Evolutionary conservation across 2,888 invertebrate species (phyloP).

Genomic region (Dendrolimus pini): DNA sequence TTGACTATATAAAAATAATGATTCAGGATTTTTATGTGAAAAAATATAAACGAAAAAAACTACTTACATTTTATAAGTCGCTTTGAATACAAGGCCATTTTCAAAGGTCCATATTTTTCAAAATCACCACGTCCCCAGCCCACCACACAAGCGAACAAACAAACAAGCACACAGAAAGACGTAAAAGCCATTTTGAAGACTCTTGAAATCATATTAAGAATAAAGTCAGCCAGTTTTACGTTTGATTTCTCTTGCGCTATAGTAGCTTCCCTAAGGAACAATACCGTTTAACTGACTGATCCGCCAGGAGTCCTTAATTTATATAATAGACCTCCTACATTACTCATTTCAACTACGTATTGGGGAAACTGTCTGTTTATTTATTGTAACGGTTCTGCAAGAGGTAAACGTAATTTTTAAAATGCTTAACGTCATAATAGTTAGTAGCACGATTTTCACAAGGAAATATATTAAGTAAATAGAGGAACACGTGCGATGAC

Average conservation of each 20-base stretch:
- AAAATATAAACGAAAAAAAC: not conserved
- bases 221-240: not conserved
- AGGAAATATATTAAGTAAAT: no score
- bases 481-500: no score
- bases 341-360: not conserved
- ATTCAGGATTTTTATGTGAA: no score
- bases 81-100: constrained; percentile 8
- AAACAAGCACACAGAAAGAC: constrained; percentile 8
- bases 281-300: not conserved
- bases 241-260: not conserved
- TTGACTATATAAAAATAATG: no score
- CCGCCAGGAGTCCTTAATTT: not conserved
- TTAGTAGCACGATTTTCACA: no score
- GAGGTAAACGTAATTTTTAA: not conserved
- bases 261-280: not conserved
- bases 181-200: constrained; percentile 5
- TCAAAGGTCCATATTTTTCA: constrained; percentile 15
- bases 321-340: not conserved
- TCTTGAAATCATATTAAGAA: not conserved
- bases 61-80: constrained; percentile 11
- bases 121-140: constrained; percentile 10
- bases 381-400: constrained; percentile 2
- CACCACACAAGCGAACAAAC: constrained; percentile 5
- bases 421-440: no score
- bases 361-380: not conserved